These are phyloP conservation scores for Lucinisca nassula DNA, from an alignment of 2,888 invertebrate species.

Conservation along the genomic window DNA sequence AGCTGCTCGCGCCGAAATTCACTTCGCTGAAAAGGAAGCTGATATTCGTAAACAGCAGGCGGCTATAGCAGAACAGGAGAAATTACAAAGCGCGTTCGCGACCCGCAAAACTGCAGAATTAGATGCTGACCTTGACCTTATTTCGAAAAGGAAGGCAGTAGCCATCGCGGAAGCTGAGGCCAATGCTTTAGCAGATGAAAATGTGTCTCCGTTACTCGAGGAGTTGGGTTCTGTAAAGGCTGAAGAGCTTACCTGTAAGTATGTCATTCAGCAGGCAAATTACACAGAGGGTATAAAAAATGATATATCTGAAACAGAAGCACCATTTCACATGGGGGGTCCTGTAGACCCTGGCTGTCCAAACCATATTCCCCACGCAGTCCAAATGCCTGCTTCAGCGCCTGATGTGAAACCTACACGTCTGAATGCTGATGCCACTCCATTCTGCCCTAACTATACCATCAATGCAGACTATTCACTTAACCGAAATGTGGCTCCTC, in stretches of 20 bases:
- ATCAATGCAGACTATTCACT: too few relatives aligned
- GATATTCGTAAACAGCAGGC: constrained; percentile 23
- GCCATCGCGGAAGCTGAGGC: constrained; percentile 27
- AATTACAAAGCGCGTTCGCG: not conserved
- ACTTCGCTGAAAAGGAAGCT: constrained; percentile 25
- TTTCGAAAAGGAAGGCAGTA: constrained; percentile 20
- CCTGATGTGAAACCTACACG: too few relatives aligned
- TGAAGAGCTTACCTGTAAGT: not conserved
- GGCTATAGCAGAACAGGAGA: constrained; percentile 8
- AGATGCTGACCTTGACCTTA: constrained; percentile 24
- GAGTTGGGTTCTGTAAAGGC: not conserved
- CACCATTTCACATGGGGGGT: not conserved
- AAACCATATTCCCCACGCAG: not conserved
- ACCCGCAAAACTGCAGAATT: constrained; percentile 15
- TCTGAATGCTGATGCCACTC: not conserved
- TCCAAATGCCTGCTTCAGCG: not conserved
- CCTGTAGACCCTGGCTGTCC: not conserved
- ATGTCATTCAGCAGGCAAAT: not conserved
- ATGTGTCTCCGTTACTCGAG: not conserved
- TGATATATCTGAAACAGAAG: too few relatives aligned
- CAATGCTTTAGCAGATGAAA: not conserved
- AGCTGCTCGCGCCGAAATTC: constrained; percentile 14
- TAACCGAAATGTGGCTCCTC: too few relatives aligned
- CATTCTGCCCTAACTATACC: not conserved
- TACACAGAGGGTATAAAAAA: not conserved